Evolutionary conservation across 2,888 invertebrate species (phyloP).

Genomic region (Heteropelma amictum): DNA sequence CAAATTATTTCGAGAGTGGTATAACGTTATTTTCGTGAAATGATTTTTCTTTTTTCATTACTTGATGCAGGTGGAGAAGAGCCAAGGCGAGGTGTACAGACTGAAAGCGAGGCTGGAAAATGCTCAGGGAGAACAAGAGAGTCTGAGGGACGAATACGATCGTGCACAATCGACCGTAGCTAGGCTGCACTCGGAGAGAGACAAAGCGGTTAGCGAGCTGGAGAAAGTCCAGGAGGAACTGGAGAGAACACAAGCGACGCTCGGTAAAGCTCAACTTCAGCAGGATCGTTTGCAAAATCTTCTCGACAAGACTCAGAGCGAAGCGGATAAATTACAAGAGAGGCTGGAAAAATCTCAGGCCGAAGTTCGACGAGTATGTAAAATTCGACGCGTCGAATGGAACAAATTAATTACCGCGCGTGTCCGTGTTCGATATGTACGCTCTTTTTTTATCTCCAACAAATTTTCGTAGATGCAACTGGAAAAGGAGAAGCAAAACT

Average conservation of each 20-base stretch:
- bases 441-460: neutral
- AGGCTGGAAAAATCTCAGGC: slow-evolving; percentile 89
- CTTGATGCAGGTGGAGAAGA: slow-evolving; percentile 85
- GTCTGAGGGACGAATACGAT: slow-evolving; percentile 94
- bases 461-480: slow-evolving; percentile 83
- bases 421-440: neutral
- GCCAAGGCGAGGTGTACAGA: slow-evolving; percentile 96
- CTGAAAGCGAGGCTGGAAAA: slow-evolving; percentile 96
- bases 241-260: slow-evolving; percentile 91
- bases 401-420: neutral
- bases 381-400: neutral
- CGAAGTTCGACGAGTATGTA: slow-evolving; percentile 89
- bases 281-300: slow-evolving; percentile 94
- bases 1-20: slow-evolving; percentile 4
- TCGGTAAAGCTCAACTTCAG: slow-evolving; percentile 94
- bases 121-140: slow-evolving; percentile 96
- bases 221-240: slow-evolving; percentile 93
- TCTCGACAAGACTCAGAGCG: slow-evolving; percentile 93
- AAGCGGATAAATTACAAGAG: slow-evolving; percentile 93
- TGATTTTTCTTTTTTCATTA: slow-evolving; percentile 8
- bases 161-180: slow-evolving; percentile 90
- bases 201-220: slow-evolving; percentile 89
- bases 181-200: slow-evolving; percentile 92
- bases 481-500: slow-evolving; percentile 93
- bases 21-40: neutral